phyloP scores from a whole-genome alignment of 2,888 invertebrate species.

The Plusia festucae region DNA sequence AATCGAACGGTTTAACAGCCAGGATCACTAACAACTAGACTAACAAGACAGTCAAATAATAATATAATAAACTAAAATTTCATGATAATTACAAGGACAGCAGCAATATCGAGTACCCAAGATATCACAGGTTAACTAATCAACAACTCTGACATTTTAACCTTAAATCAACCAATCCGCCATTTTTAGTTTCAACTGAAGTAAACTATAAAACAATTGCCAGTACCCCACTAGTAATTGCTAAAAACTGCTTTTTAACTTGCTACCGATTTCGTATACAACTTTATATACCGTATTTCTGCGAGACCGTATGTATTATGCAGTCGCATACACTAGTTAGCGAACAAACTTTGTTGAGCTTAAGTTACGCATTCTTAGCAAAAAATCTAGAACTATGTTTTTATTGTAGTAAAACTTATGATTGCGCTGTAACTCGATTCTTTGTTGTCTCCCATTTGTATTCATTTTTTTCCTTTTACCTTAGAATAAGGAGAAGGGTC shows the following conservation, averaged over 20 bases:
- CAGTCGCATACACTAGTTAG: slow-evolving; percentile 43
- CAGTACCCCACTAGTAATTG: not conserved
- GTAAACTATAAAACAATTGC: not conserved
- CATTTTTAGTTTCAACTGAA: too few species aligned
- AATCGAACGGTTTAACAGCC: too few species aligned
- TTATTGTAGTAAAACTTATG: slow-evolving; percentile 43
- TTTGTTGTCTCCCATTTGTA: not conserved
- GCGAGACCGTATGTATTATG: slow-evolving; percentile 27
- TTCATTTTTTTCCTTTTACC: not conserved
- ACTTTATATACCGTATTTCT: not conserved
- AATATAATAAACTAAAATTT: too few species aligned
- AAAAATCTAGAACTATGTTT: slow-evolving; percentile 26
- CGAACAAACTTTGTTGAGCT: slow-evolving; percentile 32
- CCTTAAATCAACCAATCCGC: too few species aligned
- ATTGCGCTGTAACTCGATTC: slow-evolving; percentile 12
- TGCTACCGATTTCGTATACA: not conserved
- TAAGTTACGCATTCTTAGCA: slow-evolving; percentile 10
- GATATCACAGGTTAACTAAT: too few species aligned
- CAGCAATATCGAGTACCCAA: too few species aligned
- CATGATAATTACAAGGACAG: too few species aligned
- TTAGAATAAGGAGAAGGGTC: not conserved
- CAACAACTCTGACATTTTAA: too few species aligned
- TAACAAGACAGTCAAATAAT: too few species aligned
- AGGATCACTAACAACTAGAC: too few species aligned
- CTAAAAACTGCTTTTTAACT: not conserved